Conservation (phyloP, 2,888 invertebrate genomes). For the Erpobdella octoculata region DNA sequence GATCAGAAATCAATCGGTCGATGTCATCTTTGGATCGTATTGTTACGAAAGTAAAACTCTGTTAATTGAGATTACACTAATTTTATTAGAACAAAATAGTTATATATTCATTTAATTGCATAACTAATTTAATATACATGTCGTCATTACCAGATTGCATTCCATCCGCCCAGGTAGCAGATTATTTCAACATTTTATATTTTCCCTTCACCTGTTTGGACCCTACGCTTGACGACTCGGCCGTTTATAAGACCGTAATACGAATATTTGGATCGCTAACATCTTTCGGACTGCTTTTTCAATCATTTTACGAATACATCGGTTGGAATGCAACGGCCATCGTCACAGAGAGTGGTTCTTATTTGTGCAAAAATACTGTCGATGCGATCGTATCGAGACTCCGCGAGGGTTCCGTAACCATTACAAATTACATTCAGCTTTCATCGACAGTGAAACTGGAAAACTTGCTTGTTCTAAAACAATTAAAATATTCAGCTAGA, state of each 20-base stretch:
- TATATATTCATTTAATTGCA: neutral
- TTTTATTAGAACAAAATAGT: too few relatives aligned
- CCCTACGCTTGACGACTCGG: neutral
- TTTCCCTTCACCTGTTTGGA: slow-evolving; percentile 4
- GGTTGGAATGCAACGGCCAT: neutral
- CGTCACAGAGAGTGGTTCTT: neutral
- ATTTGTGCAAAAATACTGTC: slow-evolving; percentile 1
- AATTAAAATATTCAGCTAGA: neutral
- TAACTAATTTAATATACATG: neutral
- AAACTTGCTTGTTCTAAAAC: neutral
- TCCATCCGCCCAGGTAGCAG: neutral
- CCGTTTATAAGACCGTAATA: neutral
- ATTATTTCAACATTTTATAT: neutral
- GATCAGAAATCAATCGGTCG: neutral
- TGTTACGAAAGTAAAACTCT: slow-evolving; percentile 8
- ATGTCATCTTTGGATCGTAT: slow-evolving; percentile 12
- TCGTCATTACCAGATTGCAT: neutral
- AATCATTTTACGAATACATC: neutral
- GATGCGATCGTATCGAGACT: neutral
- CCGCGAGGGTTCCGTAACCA: neutral
- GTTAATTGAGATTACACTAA: neutral
- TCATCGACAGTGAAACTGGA: neutral
- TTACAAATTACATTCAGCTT: neutral
- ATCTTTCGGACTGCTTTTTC: neutral
- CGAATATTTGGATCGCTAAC: slow-evolving; percentile 9